Conservation (phyloP, 2,113 vertebrate species). For the Alethe diademata region DNA sequence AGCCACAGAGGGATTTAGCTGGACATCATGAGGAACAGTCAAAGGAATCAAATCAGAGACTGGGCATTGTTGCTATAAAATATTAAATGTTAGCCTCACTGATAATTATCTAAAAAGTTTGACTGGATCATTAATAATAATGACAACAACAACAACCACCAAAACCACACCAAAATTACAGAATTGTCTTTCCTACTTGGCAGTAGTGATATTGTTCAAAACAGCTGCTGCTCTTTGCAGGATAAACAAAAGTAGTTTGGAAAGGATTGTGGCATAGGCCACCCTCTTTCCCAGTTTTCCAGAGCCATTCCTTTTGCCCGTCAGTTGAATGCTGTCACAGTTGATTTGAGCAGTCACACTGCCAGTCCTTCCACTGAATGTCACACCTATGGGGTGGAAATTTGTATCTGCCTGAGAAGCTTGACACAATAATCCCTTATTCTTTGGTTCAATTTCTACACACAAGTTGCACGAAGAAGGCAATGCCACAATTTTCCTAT, state of each 20-base stretch:
- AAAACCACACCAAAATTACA: background rate
- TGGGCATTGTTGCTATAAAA: background rate
- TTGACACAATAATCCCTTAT: background rate
- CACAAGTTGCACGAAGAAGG: background rate
- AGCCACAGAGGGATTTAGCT: background rate
- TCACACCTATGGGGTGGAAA: background rate
- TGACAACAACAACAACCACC: too few species aligned
- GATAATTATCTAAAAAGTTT: background rate
- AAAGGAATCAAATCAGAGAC: background rate
- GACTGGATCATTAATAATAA: background rate
- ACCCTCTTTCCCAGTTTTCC: background rate
- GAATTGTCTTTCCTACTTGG: background rate
- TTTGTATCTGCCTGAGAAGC: background rate
- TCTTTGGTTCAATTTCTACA: background rate
- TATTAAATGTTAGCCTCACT: background rate
- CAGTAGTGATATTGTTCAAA: background rate
- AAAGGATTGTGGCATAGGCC: background rate
- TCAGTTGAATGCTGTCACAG: background rate
- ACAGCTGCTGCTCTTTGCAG: background rate
- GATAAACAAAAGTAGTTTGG: background rate
- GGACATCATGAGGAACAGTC: background rate
- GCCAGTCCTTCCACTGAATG: background rate
- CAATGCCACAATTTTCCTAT: background rate
- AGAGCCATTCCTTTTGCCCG: background rate
- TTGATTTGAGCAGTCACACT: background rate